Evolutionary conservation across 2,113 vertebrate genomes (phyloP).

Genomic region (Xenus cinereus): DNA sequence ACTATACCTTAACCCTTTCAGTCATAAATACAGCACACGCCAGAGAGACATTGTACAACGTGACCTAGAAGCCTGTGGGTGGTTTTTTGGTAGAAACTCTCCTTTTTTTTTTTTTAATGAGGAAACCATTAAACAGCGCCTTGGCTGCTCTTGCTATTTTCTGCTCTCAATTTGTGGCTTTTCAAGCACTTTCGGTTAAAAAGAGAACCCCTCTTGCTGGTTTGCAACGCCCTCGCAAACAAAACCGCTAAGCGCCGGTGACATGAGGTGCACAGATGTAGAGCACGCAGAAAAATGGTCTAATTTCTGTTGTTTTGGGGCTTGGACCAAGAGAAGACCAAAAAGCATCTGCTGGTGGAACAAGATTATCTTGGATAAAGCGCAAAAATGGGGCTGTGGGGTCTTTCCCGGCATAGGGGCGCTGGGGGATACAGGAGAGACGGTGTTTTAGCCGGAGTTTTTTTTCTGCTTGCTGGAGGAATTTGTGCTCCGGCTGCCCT

Average conservation of each 20-base stretch:
- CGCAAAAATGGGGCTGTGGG: neutral
- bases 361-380: accelerated
- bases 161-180: neutral
- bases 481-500: slow-evolving; percentile 34
- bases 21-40: neutral
- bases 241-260: neutral
- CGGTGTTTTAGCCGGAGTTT: neutral
- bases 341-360: neutral
- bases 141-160: neutral
- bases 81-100: neutral
- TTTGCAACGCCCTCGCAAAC: neutral
- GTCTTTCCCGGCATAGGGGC: accelerated
- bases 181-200: neutral
- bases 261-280: neutral
- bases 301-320: neutral
- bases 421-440: accelerated
- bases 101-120: neutral
- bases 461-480: neutral
- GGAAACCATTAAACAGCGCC: neutral
- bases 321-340: neutral
- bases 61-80: neutral
- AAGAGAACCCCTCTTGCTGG: neutral
- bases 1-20: slow-evolving; percentile 18
- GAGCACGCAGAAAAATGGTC: neutral
- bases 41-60: accelerated